Base-by-base conservation (phyloP, 53 echinoderm and acorn worm genomes). In the Luidia sarsii region DNA sequence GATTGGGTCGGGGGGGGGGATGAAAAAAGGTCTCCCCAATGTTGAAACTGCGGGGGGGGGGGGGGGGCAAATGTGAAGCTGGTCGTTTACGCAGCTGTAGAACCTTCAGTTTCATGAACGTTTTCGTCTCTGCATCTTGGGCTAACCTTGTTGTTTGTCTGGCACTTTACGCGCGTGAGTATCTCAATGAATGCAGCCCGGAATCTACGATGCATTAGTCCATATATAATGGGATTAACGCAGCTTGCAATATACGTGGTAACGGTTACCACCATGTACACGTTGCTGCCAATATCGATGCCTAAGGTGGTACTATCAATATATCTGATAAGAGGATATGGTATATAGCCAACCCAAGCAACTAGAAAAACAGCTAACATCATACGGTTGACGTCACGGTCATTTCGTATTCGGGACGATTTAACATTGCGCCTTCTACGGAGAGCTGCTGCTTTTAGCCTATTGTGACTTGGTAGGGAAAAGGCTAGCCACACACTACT, bases 171-270 rank as follows among this genome's bases (percentile, higher is more conserved):
- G 24, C 70, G 38, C 15, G 83, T 83, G 11, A 83, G 61, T 71
- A 83, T 83, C 71, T 83, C 70, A 19, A 83, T 64, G 61, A 83
- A 83, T 1, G 83, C 83, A 11, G 83, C 71, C 33, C 32, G 43
- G 50, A 83, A 83, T 16, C 83, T 70, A 28, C 62, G 60, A 50
- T 83, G 83, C 83, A 83, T 83, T 31, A 83, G 33, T 16, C 83
- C 83, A 34, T 83, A 83, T 16, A 83, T 71, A 35, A 83, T 59
- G 4, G 83, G 83, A 33, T 83, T 83, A 1, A 83, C 34, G 49
- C 83, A 83, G 4, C 83, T 71, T 9, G 83, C 83, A 18, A 83
- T 43, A 49, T 83, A 83, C 48, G 67, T 33, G 2, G 71, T 33
- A 22, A 71, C 46, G 16, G 83, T 83, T 9, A 50, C 71, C 24